phyloP scores from a whole-genome alignment of 2,888 invertebrate species.

The Apotomis capreana region DNA sequence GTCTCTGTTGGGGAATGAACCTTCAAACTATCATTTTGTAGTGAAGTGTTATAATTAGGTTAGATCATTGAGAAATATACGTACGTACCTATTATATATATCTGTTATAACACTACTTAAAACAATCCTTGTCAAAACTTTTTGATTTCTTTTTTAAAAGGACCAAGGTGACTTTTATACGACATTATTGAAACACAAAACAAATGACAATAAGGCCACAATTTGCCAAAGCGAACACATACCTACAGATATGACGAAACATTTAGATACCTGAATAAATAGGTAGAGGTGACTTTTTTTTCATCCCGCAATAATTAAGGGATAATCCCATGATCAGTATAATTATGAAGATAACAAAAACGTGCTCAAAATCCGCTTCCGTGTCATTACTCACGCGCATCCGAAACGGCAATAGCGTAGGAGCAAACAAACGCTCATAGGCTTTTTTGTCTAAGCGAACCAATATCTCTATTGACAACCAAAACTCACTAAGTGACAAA shows the following conservation, averaged over 20 bases:
- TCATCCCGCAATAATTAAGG: conserved; percentile 3
- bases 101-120: background rate
- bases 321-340: conserved; percentile 29
- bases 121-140: background rate
- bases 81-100: background rate
- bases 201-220: background rate
- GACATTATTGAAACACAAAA: conserved; percentile 3
- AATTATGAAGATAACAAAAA: conserved; percentile 5
- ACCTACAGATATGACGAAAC: no score
- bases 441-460: conserved; percentile 5
- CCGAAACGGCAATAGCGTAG: background rate
- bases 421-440: background rate
- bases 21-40: no score
- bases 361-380: conserved; percentile 33
- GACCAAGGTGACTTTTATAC: conserved; percentile 13
- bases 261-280: no score
- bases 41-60: no score
- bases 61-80: no score
- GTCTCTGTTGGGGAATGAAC: no score
- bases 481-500: no score
- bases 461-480: no score
- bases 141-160: background rate
- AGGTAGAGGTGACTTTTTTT: no score
- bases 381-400: conserved; percentile 4
- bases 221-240: no score